These are phyloP conservation scores for Brachionus koreanus DNA, from an alignment of 1,140 invertebrate species.

Conservation along the genomic window DNA sequence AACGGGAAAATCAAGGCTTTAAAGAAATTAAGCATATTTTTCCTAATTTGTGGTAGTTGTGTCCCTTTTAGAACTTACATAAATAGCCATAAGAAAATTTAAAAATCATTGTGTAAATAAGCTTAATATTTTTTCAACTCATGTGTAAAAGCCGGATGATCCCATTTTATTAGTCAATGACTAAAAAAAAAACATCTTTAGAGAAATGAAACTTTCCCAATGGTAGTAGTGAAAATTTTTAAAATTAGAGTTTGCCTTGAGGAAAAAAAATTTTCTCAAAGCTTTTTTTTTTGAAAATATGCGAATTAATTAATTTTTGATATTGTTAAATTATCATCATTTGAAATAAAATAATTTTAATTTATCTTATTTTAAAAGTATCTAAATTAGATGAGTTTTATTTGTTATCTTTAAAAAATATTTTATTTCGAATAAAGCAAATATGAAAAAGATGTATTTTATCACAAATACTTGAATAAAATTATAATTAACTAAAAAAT, in stretches of 20 bases:
- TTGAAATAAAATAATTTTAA: not conserved
- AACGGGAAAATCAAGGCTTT: constrained; percentile 42
- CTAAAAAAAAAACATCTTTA: not conserved
- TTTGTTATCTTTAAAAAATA: not conserved
- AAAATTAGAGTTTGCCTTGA: not conserved
- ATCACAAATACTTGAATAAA: not conserved
- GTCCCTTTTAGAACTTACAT: not conserved
- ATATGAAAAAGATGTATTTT: not conserved
- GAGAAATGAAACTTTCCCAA: not conserved
- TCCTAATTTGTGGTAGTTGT: constrained; percentile 15
- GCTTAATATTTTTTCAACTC: not conserved
- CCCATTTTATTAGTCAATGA: not conserved
- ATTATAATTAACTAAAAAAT: not conserved
- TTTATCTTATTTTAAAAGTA: not conserved
- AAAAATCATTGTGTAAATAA: not conserved
- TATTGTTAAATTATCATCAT: not conserved
- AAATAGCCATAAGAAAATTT: not conserved
- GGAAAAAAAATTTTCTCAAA: not conserved
- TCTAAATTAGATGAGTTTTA: not conserved
- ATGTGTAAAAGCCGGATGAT: not conserved
- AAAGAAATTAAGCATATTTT: constrained; percentile 19
- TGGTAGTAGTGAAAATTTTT: not conserved
- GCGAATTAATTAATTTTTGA: not conserved
- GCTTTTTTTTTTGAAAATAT: not conserved
- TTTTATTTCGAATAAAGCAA: not conserved